Conservation (phyloP, 2,888 invertebrate species). For the Melipona beecheii region DNA sequence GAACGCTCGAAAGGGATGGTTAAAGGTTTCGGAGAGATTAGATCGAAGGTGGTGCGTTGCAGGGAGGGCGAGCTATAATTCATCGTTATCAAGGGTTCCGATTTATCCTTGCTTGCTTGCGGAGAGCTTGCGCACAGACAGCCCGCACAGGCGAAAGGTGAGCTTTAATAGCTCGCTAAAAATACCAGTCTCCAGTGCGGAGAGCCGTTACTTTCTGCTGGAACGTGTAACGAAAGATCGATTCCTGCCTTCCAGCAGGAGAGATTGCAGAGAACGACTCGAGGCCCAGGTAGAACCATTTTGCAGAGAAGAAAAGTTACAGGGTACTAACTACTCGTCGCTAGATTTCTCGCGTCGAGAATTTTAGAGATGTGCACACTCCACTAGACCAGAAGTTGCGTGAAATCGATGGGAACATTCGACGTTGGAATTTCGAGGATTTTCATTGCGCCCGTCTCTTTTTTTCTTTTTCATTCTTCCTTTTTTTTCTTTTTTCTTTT, state of each 20-base stretch:
- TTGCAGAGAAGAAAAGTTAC: too few relatives aligned
- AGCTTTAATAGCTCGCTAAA: slow-evolving; percentile 68
- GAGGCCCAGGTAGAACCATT: too few relatives aligned
- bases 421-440: neutral
- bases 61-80: neutral
- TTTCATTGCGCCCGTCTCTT: neutral
- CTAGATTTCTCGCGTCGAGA: too few relatives aligned
- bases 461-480: neutral
- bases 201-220: slow-evolving; percentile 52
- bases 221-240: slow-evolving; percentile 48
- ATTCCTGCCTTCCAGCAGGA: slow-evolving; percentile 8
- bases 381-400: too few relatives aligned
- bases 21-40: too few relatives aligned
- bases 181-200: slow-evolving; percentile 63
- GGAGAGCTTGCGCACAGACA: slow-evolving; percentile 47
- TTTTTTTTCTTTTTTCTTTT: slow-evolving; percentile 4
- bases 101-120: slow-evolving; percentile 35
- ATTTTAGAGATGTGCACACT: too few relatives aligned
- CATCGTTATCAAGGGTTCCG: slow-evolving; percentile 31
- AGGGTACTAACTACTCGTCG: too few relatives aligned
- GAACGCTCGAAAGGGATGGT: neutral
- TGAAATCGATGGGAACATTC: neutral
- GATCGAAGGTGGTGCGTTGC: too few relatives aligned
- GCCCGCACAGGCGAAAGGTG: slow-evolving; percentile 49
- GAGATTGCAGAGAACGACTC: neutral